These are phyloP conservation scores for Oreochromis mossambicus DNA, from an alignment of 2,797 vertebrate species.

Conservation along the genomic window DNA sequence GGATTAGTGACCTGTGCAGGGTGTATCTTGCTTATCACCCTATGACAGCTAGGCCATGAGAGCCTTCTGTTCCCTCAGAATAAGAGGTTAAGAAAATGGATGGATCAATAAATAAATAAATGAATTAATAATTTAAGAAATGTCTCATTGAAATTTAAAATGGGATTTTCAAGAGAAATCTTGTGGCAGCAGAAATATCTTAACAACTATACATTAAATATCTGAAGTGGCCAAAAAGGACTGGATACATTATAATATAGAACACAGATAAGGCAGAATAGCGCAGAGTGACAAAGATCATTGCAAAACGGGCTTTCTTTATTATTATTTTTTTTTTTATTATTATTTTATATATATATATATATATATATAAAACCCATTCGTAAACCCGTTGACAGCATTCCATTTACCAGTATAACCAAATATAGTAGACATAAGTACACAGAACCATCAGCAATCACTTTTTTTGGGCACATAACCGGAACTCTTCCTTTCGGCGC, in stretches of 20 bases:
- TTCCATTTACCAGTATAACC: neutral
- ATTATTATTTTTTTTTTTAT: neutral
- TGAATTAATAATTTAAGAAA: neutral
- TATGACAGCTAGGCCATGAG: neutral
- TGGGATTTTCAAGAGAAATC: neutral
- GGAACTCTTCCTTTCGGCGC: slow-evolving; percentile 28
- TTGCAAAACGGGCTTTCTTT: neutral
- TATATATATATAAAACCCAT: neutral
- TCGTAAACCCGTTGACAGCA: neutral
- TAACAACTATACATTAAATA: neutral
- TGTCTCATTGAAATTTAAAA: neutral
- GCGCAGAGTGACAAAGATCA: neutral
- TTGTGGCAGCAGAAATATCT: neutral
- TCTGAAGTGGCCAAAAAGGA: neutral
- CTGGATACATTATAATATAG: neutral
- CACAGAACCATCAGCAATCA: neutral
- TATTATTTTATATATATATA: neutral
- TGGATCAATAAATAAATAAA: neutral
- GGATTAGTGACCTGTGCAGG: neutral
- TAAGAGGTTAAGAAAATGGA: neutral
- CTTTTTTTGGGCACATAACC: neutral
- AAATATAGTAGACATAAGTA: neutral
- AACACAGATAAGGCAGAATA: neutral
- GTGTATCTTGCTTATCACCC: neutral
- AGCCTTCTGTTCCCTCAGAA: neutral